Evolutionary conservation across 2,888 invertebrate species (phyloP).

Genomic region (Julus scandinavius): DNA sequence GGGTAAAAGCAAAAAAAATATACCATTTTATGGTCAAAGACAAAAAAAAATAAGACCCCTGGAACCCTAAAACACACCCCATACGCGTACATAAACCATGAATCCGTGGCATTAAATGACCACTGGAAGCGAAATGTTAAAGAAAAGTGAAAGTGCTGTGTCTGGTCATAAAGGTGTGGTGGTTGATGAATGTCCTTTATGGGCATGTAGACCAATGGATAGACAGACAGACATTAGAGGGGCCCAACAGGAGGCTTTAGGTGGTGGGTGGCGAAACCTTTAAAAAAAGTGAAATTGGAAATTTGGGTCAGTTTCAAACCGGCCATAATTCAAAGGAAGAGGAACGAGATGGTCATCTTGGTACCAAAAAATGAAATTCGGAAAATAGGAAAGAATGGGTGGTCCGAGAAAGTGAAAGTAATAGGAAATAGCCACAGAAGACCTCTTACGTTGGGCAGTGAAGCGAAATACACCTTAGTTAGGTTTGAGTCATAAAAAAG

Average conservation of each 20-base stretch:
- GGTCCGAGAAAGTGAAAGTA: background rate
- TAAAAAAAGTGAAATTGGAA: constrained; percentile 14
- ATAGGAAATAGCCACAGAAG: background rate
- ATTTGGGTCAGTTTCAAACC: constrained; percentile 16
- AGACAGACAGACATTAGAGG: constrained; percentile 5
- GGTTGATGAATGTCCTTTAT: background rate
- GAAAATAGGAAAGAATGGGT: constrained; percentile 11
- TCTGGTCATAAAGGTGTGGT: constrained; percentile 33
- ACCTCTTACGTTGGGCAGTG: background rate
- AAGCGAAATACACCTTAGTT: background rate
- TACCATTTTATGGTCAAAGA: background rate
- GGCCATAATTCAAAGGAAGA: background rate
- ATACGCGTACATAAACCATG: background rate
- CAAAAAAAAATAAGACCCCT: background rate
- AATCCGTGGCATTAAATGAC: background rate
- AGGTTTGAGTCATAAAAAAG: no score
- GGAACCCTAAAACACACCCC: constrained; percentile 12
- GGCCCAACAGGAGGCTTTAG: background rate
- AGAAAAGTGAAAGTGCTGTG: constrained; percentile 18
- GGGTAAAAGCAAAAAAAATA: background rate
- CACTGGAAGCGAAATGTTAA: background rate
- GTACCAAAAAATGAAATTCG: background rate
- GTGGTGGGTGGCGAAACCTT: background rate
- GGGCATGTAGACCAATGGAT: constrained; percentile 19
- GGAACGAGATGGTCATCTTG: background rate